These are phyloP conservation scores for Halcyon chelicuti DNA, from an alignment of 2,797 vertebrate genomes.

Conservation along the genomic window DNA sequence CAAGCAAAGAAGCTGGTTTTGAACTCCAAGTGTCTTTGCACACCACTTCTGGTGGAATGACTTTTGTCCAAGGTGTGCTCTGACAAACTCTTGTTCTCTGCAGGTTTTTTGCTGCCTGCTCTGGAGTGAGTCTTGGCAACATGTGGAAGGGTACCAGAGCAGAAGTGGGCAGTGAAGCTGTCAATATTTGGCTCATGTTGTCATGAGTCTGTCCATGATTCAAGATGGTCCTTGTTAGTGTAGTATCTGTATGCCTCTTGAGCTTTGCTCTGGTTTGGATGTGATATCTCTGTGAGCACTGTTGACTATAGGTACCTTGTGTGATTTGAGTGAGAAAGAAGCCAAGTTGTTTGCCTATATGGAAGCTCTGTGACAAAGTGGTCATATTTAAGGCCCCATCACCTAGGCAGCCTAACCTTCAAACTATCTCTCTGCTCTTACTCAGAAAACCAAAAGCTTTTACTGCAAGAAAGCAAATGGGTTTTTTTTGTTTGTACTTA, in stretches of 20 bases:
- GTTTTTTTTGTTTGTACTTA: neutral
- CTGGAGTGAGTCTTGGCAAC: neutral
- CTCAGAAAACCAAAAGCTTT: neutral
- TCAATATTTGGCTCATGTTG: neutral
- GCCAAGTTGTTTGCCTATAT: neutral
- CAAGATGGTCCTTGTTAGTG: neutral
- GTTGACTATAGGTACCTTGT: neutral
- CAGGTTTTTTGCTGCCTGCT: neutral
- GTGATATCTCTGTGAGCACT: neutral
- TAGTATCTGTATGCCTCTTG: neutral
- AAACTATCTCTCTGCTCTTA: neutral
- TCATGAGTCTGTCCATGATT: neutral
- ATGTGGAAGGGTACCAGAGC: neutral
- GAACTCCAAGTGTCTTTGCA: neutral
- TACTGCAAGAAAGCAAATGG: neutral
- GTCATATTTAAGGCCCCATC: neutral
- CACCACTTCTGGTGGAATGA: neutral
- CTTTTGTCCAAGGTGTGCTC: neutral
- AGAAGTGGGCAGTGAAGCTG: neutral
- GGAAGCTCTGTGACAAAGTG: neutral
- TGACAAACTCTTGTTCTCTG: neutral
- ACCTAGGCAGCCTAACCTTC: neutral
- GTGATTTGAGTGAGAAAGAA: neutral
- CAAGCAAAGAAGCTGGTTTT: neutral
- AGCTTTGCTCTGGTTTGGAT: neutral